These are phyloP conservation scores for Carabus problematicus DNA, from an alignment of 2,888 invertebrate genomes.

Conservation along the genomic window DNA sequence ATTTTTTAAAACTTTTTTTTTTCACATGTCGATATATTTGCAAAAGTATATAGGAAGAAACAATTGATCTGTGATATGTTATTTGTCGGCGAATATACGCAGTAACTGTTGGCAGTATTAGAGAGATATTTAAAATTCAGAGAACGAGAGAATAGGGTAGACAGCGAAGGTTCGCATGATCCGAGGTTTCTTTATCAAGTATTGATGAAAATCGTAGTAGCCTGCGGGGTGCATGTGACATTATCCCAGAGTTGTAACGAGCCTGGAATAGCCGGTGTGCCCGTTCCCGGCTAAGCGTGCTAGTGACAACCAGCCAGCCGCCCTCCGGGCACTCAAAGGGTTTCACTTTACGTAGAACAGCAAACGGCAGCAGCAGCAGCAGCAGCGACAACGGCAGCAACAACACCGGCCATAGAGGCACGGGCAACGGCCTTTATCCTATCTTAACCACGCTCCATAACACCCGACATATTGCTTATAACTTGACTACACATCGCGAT, in stretches of 20 bases:
- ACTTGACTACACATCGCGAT: no score
- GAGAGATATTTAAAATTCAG: no score
- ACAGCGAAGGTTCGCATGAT: no score
- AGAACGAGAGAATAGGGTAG: no score
- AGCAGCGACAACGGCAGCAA: not conserved
- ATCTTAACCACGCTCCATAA: no score
- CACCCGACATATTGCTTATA: no score
- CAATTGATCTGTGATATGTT: no score
- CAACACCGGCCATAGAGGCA: no score
- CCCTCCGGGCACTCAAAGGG: conserved; percentile 12
- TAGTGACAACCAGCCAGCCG: conserved; percentile 12
- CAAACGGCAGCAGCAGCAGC: not conserved
- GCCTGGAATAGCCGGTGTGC: conserved; percentile 1
- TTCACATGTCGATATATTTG: conserved; percentile 2
- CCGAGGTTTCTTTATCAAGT: conserved; percentile 6
- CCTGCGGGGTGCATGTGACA: conserved; percentile 16
- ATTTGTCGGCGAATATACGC: no score
- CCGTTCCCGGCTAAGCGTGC: conserved; percentile 1
- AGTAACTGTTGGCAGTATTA: no score
- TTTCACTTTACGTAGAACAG: conserved; percentile 8
- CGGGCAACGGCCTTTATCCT: no score
- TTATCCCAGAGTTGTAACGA: conserved; percentile 15
- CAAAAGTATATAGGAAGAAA: no score
- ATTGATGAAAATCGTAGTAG: conserved; percentile 9
- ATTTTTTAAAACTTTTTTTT: not conserved